Conservation (phyloP, 1,140 invertebrate species). For the Drosophila kikkawai region DNA sequence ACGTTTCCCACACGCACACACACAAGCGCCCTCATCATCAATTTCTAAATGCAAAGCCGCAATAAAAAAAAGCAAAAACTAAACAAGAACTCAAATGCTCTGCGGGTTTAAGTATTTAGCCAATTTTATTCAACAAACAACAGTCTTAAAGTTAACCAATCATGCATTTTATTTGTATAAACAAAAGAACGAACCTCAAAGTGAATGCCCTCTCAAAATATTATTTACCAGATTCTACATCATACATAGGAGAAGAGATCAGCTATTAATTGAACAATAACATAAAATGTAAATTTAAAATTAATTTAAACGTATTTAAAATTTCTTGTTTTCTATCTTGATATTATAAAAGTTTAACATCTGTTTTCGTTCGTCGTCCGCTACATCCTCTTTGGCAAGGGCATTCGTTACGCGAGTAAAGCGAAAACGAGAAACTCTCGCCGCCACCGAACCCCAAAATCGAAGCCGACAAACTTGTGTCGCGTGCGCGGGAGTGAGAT, state of each 20-base stretch:
- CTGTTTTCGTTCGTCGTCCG: not conserved
- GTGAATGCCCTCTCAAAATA: not conserved
- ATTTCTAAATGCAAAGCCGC: slow-evolving; percentile 80
- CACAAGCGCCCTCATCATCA: slow-evolving; percentile 66
- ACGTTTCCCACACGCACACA: slow-evolving; percentile 47
- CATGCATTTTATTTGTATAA: slow-evolving; percentile 5
- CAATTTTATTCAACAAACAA: slow-evolving; percentile 8
- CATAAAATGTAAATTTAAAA: not conserved
- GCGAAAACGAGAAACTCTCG: not conserved
- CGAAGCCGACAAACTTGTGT: slow-evolving; percentile 55
- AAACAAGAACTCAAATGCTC: slow-evolving; percentile 17
- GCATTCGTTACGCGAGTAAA: slow-evolving; percentile 10
- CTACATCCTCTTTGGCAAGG: slow-evolving; percentile 2
- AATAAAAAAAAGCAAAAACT: slow-evolving; percentile 57
- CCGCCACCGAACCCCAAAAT: slow-evolving; percentile 41
- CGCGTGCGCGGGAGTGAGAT: slow-evolving; percentile 24
- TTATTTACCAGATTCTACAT: too few relatives aligned
- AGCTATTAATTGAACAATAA: not conserved
- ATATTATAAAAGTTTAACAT: not conserved
- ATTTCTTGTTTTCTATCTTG: not conserved
- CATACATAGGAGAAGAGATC: too few relatives aligned
- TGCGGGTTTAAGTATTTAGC: slow-evolving; percentile 10
- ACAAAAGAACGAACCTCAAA: not conserved
- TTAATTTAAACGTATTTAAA: not conserved
- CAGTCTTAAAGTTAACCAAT: slow-evolving; percentile 3